Evolutionary conservation across 2,888 invertebrate genomes (phyloP), one percentile per base, ranked within the genome.

Genomic region (Rhagonycha fulva): DNA sequence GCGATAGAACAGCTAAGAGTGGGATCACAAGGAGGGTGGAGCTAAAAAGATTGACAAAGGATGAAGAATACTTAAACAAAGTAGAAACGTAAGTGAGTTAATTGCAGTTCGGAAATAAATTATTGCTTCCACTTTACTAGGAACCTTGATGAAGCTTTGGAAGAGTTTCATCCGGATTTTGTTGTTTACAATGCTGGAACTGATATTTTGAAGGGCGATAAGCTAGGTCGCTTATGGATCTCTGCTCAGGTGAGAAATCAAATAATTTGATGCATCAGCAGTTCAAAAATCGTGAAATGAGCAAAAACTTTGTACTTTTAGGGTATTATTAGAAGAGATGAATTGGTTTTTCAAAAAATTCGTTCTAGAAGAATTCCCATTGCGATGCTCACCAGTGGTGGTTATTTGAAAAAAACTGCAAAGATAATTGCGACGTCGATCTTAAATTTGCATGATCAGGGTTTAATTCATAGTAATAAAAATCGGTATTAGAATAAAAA

Each of bases 161-260:
- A 89, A 0, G 92, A 94, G 84, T 96, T 95, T 84, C 88, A 88
- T 71, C 95, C 97, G 0, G 94, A 97, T 84, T 89, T 97, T 24
- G 88, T 97, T 67, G 91, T 97, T n/a, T 97, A 96, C 87, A 97
- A 97, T 87, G 97, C 97, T n/a, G 97, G 97, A 0, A 97, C 97
- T 0, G 97, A 97, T 86, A 90, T 96, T 32, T 87, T 97, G 60
- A 90, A 91, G 76, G 93, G 93, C 0, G 97, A 97, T 87, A 93
- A 94, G 0, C 88, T 97, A 7, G 97, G 97, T 0, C 88, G 90
- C 68, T 88, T 97, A 83, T 88, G 91, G 5, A 91, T 97, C 71
- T 91, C 94, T 70, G 90, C 93, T 80, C 87, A 92, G 87, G 94
- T 94, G 86, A 86, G 70, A 14, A 3, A 9, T 32, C 4, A 12